These are phyloP conservation scores for Pristionchus mayeri DNA, from an alignment of 2,888 invertebrate species.

Conservation along the genomic window DNA sequence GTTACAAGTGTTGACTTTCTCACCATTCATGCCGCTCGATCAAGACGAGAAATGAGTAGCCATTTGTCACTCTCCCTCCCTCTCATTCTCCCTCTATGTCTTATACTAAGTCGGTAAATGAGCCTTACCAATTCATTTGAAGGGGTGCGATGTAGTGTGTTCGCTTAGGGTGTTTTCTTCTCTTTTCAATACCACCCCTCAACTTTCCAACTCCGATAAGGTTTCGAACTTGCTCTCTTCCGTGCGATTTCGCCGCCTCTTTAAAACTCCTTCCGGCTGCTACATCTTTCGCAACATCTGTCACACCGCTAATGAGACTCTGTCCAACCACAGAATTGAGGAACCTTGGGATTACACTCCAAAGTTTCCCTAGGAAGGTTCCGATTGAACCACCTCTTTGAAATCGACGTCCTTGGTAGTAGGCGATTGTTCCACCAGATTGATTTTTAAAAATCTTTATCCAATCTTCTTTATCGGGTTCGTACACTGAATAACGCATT, in stretches of 20 bases:
- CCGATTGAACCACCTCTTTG: background rate
- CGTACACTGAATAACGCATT: background rate
- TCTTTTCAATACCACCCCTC: too few relatives aligned
- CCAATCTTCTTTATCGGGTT: background rate
- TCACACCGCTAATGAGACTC: background rate
- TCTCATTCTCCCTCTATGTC: too few relatives aligned
- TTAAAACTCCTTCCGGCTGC: background rate
- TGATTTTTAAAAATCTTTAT: background rate
- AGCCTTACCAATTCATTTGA: too few relatives aligned
- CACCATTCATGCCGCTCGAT: too few relatives aligned
- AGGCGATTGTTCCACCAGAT: background rate
- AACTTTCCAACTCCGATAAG: background rate
- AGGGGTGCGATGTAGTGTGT: too few relatives aligned
- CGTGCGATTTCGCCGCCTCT: background rate
- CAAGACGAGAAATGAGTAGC: too few relatives aligned
- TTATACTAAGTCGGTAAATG: too few relatives aligned
- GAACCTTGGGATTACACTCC: background rate
- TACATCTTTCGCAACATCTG: background rate
- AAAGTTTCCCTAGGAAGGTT: background rate
- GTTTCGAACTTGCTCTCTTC: background rate
- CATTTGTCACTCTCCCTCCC: too few relatives aligned
- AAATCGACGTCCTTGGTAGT: background rate
- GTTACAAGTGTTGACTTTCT: too few relatives aligned
- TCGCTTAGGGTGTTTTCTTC: too few relatives aligned
- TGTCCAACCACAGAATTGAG: background rate